Percentiles rank a stretch among this genome's conserved stretches.
phyloP scores from a whole-genome alignment of 1,140 invertebrate genomes.

The Nephotettix cincticeps region DNA sequence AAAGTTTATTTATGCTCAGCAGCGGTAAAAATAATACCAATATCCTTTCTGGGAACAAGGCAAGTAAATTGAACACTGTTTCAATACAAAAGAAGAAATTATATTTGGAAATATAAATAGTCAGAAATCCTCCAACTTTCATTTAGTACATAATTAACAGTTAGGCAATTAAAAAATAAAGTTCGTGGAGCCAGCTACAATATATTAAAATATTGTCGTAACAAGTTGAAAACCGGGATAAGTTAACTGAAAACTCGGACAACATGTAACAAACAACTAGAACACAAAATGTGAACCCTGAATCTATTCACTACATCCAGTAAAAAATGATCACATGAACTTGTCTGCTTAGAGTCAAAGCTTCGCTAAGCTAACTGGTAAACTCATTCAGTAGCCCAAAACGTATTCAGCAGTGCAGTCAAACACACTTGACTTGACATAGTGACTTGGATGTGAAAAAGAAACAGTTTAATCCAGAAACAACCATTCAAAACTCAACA shows the following conservation, averaged over 20 bases:
- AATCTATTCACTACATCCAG: not conserved
- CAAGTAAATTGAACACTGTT: not conserved
- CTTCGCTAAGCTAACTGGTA: slow-evolving; percentile 3
- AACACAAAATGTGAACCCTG: not conserved
- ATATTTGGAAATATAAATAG: slow-evolving; percentile 29
- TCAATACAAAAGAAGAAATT: slow-evolving; percentile 29
- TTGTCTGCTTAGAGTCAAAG: not conserved
- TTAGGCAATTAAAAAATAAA: slow-evolving; percentile 26
- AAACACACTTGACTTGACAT: too few species aligned
- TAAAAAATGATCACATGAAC: not conserved
- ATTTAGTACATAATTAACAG: slow-evolving; percentile 21
- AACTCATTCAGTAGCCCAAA: too few species aligned
- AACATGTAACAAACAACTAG: not conserved
- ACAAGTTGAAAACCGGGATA: not conserved
- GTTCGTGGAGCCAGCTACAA: not conserved
- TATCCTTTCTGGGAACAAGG: too few species aligned
- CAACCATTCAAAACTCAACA: too few species aligned
- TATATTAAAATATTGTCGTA: not conserved
- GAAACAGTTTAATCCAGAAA: too few species aligned
- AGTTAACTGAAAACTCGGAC: not conserved
- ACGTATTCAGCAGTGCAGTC: too few species aligned
- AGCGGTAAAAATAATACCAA: too few species aligned
- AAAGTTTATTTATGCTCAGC: too few species aligned
- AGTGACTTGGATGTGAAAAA: too few species aligned
- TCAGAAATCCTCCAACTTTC: slow-evolving; percentile 7